phyloP scores from a whole-genome alignment of 2,797 vertebrate genomes.

The Falco biarmicus region DNA sequence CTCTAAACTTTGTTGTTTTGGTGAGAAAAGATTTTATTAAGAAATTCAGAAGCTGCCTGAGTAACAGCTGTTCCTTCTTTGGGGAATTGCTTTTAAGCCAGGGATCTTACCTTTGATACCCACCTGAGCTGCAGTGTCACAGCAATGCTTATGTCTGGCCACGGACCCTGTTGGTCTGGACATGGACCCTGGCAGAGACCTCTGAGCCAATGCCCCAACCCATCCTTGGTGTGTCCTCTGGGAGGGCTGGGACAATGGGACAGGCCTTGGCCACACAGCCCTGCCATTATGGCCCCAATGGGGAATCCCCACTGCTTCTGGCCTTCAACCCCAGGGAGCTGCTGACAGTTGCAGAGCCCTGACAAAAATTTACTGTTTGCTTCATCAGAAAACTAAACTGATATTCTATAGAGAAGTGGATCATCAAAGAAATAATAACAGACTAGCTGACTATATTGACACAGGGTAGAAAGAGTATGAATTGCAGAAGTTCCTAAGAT shows the following conservation, averaged over 20 bases:
- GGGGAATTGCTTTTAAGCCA: neutral
- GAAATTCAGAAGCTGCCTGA: neutral
- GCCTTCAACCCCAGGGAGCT: neutral
- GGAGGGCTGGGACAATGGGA: neutral
- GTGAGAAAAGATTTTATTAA: neutral
- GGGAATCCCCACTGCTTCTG: rapidly evolving
- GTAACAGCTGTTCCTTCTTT: neutral
- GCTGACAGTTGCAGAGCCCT: neutral
- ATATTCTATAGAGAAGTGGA: neutral
- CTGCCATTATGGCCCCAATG: rapidly evolving
- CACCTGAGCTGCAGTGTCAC: neutral
- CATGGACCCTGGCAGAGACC: neutral
- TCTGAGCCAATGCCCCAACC: rapidly evolving
- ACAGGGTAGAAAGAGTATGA: neutral
- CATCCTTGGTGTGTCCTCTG: neutral
- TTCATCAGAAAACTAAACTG: neutral
- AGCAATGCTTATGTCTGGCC: neutral
- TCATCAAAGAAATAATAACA: neutral
- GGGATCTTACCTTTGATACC: neutral
- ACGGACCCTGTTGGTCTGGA: rapidly evolving
- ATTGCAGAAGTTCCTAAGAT: neutral
- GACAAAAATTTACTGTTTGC: neutral
- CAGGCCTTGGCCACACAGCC: rapidly evolving
- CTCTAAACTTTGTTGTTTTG: neutral
- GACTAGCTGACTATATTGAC: neutral